phyloP scores from a whole-genome alignment of 1,140 invertebrate genomes.

The Nylanderia fulva region DNA sequence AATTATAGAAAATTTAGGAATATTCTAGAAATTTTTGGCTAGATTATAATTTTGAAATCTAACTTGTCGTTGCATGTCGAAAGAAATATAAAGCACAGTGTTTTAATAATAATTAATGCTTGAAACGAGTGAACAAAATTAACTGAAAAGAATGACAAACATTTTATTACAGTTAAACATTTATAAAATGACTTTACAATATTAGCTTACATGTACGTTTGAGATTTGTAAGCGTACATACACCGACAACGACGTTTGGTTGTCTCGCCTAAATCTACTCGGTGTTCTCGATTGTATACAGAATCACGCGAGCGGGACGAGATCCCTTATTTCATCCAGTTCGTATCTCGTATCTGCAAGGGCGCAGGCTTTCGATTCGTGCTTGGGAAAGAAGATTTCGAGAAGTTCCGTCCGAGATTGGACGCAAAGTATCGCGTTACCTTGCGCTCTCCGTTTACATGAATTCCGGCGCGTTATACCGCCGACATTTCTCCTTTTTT shows the following conservation, averaged over 20 bases:
- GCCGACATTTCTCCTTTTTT: not conserved
- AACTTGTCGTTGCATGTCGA: not conserved
- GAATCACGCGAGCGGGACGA: constrained; percentile 58
- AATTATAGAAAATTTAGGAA: not conserved
- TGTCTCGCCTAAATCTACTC: constrained; percentile 45
- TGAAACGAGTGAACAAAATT: not conserved
- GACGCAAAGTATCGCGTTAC: not conserved
- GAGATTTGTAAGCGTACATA: constrained; percentile 12
- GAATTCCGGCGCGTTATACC: not conserved
- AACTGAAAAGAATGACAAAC: not conserved
- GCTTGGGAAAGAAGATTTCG: not conserved
- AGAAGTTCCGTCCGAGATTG: not conserved
- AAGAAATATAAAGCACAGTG: too few relatives aligned
- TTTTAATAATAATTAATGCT: not conserved
- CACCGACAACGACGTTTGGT: not conserved
- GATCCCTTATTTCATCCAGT: constrained; percentile 53
- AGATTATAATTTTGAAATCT: not conserved
- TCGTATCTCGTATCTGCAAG: constrained; percentile 58
- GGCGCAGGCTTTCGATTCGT: constrained; percentile 6
- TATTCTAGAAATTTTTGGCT: not conserved
- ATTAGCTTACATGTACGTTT: not conserved
- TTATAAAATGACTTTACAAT: not conserved
- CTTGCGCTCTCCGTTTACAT: not conserved
- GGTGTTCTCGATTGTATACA: constrained; percentile 26
- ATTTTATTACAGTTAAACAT: not conserved